Base-by-base conservation (phyloP, 2,888 invertebrate genomes). In the Xestia xanthographa region DNA sequence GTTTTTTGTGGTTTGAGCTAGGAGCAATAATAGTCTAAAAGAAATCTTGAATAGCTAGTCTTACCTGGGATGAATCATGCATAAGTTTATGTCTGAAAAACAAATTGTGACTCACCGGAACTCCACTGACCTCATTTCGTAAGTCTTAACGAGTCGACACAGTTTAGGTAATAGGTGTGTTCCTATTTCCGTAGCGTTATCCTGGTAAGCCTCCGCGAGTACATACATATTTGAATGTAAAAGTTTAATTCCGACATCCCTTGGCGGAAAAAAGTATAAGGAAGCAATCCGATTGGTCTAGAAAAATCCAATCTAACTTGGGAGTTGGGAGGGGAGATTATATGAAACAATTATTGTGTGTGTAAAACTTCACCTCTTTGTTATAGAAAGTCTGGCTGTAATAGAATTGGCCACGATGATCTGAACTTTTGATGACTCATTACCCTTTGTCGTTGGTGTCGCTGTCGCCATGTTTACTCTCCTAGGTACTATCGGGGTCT, bases 291-390 rank as follows among this genome's bases (percentile, higher is more conserved):
- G 68, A 72, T 70, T 26, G 22, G 60, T 75, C 62, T 85, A 65
- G 68, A 77, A 83, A 77, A 69, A 75, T 56, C 63, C 70, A 85
- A 76, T 82, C 75, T 66, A 82, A 82, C 71, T 85, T 82, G 66
- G 41, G 6, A 67, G 43, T 85, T 82, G 66, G 34, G 2, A 67
- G 43, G n/a, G 11, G 22, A 77, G 62, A 69, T 67, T 71, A 76
- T 34, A 66, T 56, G 67, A 66, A 84, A 70, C 81, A 77, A 69
- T 71, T 66, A 69, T 71, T 34, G 34, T 34, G 48, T 69, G 62
- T 63, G 58, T 58, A 29, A 67, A 73, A 76, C 63, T 72, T 72
- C 29, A 66, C 43, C 29, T 63, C 14, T 67, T 60, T 66, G 38
- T 26, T 56, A 29, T 56, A 60, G 38, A 70, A 14, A 75, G 34